These are phyloP conservation scores for Ranitomeya imitator DNA, from an alignment of 2,113 vertebrate genomes.

Conservation along the genomic window DNA sequence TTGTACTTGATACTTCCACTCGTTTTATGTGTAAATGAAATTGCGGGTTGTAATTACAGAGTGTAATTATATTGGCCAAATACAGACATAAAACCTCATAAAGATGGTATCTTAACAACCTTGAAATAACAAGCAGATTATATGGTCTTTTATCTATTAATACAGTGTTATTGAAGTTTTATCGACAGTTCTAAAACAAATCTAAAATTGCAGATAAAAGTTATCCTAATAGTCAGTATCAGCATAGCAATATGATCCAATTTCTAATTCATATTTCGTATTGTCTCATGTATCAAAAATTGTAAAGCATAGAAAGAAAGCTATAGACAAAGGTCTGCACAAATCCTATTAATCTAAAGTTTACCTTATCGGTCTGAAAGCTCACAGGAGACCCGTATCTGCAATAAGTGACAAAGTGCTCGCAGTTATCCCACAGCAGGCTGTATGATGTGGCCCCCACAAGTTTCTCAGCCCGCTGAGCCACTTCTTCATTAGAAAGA, in stretches of 20 bases:
- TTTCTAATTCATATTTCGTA: neutral
- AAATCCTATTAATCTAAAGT: neutral
- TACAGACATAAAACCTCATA: neutral
- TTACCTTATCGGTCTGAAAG: conserved; percentile 88
- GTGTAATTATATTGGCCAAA: neutral
- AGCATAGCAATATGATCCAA: neutral
- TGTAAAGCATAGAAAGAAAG: neutral
- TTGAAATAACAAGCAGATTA: neutral
- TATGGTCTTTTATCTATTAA: neutral
- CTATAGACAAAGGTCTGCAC: neutral
- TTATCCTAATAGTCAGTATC: neutral
- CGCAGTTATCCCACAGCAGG: conserved; percentile 94
- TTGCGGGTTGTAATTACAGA: neutral
- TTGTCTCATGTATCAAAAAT: neutral
- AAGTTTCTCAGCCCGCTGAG: conserved; percentile 80
- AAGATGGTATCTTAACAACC: neutral
- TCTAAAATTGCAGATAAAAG: neutral
- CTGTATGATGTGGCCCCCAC: conserved; percentile 83
- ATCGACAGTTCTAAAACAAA: neutral
- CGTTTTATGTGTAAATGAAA: conserved; percentile 40
- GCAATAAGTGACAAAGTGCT: conserved; percentile 92
- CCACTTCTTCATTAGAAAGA: conserved; percentile 78
- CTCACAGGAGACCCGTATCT: conserved; percentile 81
- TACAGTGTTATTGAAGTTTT: neutral
- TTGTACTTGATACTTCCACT: conserved; percentile 21